Evolutionary conservation across 1,140 invertebrate genomes (phyloP), one percentile per base, ranked within the genome.

Genomic region (Polyergus mexicanus): DNA sequence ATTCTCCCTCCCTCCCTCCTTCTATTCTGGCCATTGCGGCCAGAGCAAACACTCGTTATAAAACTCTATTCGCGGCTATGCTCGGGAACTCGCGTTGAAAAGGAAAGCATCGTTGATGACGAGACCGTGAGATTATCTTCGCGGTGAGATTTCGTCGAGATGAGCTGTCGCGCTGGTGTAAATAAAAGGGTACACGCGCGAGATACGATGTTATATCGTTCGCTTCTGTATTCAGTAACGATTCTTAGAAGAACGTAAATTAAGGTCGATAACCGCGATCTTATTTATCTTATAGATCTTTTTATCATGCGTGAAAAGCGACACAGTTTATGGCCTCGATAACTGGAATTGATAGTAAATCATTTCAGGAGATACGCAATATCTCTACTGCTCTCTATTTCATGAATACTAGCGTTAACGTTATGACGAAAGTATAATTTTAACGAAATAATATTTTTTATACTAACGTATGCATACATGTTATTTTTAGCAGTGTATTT

Each of bases 1-100:
- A 87, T 68, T 41, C 41, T 1, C 10, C 10, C 10, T 8, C 10
- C 41, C 2, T 2, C 10, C 38, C 35, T 44, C 35, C 25, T 65
- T 35, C 65, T 51, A 51, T 51, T 28, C 72, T 19, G 19, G 56
- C 56, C 72, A 44, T 87, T 68, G 81, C 63, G 54, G 56, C 86
- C 1, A 1, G 72, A 71, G 72, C 51, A 87, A 87, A 87, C 81
- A 84, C 54, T 77, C 35, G 32, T 81, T 58, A 44, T 76, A 41
- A 76, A 74, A 60, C 38, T 41, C 80, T 83, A 62, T 80, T 62
- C 68, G 77, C 78, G 78, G 71, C 75, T 84, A 83, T 54, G 72
- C 65, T 51, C 80, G 66, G 66, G 54, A 32, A 66, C 35, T 32
- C 38, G 32, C 72, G 71, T 62, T 87, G 75, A 63, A 76, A 72